phyloP scores from a whole-genome alignment of 2,888 invertebrate genomes.

The Ectropis crepuscularia region DNA sequence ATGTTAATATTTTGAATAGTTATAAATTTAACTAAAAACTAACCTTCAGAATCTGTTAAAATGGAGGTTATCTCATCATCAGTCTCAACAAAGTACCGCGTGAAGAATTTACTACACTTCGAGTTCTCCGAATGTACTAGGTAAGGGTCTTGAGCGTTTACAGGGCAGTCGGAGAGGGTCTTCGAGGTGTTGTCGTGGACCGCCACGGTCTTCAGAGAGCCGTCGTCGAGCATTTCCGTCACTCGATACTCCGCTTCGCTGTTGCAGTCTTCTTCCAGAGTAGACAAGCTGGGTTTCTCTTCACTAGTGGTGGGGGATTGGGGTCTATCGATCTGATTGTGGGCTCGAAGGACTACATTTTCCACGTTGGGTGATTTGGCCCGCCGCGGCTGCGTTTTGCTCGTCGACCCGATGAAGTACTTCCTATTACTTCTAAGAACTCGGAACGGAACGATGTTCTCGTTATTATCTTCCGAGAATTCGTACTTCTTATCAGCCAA shows the following conservation, averaged over 20 bases:
- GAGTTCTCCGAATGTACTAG: constrained; percentile 81
- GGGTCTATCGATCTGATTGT: constrained; percentile 75
- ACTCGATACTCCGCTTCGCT: constrained; percentile 81
- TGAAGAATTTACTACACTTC: constrained; percentile 87
- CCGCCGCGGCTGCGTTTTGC: constrained; percentile 60
- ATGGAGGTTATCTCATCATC: constrained; percentile 90
- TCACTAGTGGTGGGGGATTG: constrained; percentile 64
- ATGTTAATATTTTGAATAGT: too few relatives aligned
- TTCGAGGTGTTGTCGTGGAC: constrained; percentile 82
- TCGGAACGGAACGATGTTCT: constrained; percentile 87
- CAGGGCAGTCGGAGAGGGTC: constrained; percentile 76
- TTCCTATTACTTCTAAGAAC: constrained; percentile 84
- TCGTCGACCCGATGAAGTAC: constrained; percentile 75
- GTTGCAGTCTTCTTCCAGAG: constrained; percentile 69
- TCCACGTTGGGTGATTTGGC: constrained; percentile 77
- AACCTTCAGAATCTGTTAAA: constrained; percentile 89
- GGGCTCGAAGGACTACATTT: constrained; percentile 74
- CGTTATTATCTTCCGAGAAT: constrained; percentile 91
- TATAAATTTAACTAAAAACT: constrained; percentile 29
- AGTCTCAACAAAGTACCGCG: constrained; percentile 88
- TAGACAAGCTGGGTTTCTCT: constrained; percentile 59
- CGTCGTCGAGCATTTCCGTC: constrained; percentile 81
- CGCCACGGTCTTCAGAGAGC: constrained; percentile 77
- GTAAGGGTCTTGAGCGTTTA: constrained; percentile 78
- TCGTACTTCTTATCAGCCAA: constrained; percentile 96